Evolutionary conservation across 1,140 invertebrate species (phyloP).

Genomic region (Tetragnatha versicolor): DNA sequence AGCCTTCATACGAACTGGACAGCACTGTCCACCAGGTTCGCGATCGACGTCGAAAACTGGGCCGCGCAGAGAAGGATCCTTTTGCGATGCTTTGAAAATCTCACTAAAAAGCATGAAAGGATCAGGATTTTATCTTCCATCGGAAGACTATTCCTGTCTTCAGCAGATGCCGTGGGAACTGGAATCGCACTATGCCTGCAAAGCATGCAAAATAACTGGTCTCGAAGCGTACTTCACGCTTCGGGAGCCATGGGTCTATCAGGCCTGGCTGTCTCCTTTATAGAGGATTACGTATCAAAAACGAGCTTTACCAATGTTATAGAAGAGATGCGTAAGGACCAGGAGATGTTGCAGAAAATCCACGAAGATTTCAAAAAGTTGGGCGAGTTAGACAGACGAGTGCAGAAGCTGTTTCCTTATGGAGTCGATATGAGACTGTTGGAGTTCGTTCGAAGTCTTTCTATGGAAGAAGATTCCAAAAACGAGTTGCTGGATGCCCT

Average conservation of each 20-base stretch:
- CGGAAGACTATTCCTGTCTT: not conserved
- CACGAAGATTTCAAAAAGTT: too few relatives aligned
- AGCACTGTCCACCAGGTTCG: not conserved
- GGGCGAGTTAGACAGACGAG: not conserved
- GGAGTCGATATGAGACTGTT: not conserved
- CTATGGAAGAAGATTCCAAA: not conserved
- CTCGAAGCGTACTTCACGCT: not conserved
- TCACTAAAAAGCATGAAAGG: too few relatives aligned
- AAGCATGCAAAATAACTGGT: not conserved
- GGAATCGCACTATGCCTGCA: not conserved
- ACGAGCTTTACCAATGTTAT: not conserved
- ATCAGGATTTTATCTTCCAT: not conserved
- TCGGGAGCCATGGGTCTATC: not conserved
- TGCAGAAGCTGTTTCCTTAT: not conserved
- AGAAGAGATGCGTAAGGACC: not conserved
- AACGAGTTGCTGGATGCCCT: not conserved
- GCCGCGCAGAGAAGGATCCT: not conserved
- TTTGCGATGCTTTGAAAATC: not conserved
- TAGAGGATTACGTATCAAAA: not conserved
- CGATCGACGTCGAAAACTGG: not conserved
- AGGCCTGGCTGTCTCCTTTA: not conserved
- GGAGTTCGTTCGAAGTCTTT: too few relatives aligned
- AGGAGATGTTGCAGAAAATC: not conserved
- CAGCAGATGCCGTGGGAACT: not conserved
- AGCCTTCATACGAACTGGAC: too few relatives aligned